Conservation (phyloP, 2,888 invertebrate species). For the Apamea epomidion region DNA sequence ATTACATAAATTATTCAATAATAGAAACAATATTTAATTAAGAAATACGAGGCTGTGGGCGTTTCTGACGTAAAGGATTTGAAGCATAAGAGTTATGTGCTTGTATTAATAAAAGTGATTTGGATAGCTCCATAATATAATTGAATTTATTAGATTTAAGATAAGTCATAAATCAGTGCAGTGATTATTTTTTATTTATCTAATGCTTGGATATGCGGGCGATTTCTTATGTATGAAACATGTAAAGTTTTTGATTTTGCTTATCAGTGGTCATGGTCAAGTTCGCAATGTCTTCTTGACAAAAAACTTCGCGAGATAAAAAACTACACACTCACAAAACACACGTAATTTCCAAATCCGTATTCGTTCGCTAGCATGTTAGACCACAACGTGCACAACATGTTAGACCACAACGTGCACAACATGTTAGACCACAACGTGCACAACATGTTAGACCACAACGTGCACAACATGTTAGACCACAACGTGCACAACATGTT, state of each 20-base stretch:
- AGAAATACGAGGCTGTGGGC: slow-evolving; percentile 38
- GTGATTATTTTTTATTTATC: not conserved
- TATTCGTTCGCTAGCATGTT: too few species aligned
- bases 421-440: too few species aligned
- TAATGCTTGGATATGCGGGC: not conserved
- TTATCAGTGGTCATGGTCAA: not conserved
- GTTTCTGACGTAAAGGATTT: slow-evolving; percentile 25
- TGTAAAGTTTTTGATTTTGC: not conserved
- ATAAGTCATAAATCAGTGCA: not conserved
- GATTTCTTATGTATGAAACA: not conserved
- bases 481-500: too few species aligned
- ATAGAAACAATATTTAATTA: slow-evolving; percentile 24
- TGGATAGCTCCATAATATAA: slow-evolving; percentile 15
- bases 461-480: too few species aligned
- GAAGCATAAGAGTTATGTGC: slow-evolving; percentile 21
- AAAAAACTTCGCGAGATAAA: not conserved
- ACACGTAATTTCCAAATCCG: too few species aligned
- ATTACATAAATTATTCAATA: slow-evolving; percentile 25
- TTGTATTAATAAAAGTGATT: slow-evolving; percentile 43
- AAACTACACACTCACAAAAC: too few species aligned
- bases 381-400: too few species aligned
- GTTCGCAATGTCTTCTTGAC: not conserved
- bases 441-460: too few species aligned
- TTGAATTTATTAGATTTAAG: not conserved
- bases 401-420: too few species aligned